A percentile compares a stretch with the other conserved stretches of the same genome.
Conservation (phyloP, 2,888 invertebrate species). For the Tenthredo mesomela region DNA sequence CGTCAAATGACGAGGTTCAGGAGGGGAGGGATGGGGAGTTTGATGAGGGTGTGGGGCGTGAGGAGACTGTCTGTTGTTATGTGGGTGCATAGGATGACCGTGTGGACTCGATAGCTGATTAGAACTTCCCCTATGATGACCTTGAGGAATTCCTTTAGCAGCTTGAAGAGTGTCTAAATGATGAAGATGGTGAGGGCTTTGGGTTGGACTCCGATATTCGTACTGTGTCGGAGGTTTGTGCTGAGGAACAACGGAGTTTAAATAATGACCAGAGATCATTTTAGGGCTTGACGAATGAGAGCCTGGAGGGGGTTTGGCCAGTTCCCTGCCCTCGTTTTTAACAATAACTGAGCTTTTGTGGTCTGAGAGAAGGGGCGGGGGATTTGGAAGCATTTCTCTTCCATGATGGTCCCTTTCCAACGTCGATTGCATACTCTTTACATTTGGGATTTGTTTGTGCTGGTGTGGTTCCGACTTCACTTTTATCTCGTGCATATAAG, state of each 20-base stretch:
- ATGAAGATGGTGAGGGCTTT: conserved; percentile 79
- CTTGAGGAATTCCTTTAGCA: conserved; percentile 69
- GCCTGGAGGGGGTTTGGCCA: conserved; percentile 78
- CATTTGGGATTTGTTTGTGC: conserved; percentile 66
- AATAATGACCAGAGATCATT: conserved; percentile 71
- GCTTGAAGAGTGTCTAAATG: conserved; percentile 70
- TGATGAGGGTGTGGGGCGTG: conserved; percentile 73
- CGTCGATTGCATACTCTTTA: conserved; percentile 66
- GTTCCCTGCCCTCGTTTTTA: conserved; percentile 86
- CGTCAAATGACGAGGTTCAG: conserved; percentile 73
- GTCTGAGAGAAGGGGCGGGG: conserved; percentile 85
- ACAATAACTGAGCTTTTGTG: conserved; percentile 89
- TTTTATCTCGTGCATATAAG: conserved; percentile 82
- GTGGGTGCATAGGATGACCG: conserved; percentile 77
- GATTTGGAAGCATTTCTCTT: conserved; percentile 81
- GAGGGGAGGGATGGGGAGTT: conserved; percentile 73
- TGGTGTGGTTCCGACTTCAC: conserved; percentile 79
- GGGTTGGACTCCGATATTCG: conserved; percentile 75
- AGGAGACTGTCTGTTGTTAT: conserved; percentile 77
- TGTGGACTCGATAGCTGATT: conserved; percentile 79
- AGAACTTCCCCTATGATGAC: conserved; percentile 76
- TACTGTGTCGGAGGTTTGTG: conserved; percentile 71
- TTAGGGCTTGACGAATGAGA: conserved; percentile 75
- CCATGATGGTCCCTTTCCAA: conserved; percentile 75
- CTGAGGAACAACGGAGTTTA: conserved; percentile 70